Conservation (phyloP, 2,113 vertebrate genomes). For the Polypterus bichir region DNA sequence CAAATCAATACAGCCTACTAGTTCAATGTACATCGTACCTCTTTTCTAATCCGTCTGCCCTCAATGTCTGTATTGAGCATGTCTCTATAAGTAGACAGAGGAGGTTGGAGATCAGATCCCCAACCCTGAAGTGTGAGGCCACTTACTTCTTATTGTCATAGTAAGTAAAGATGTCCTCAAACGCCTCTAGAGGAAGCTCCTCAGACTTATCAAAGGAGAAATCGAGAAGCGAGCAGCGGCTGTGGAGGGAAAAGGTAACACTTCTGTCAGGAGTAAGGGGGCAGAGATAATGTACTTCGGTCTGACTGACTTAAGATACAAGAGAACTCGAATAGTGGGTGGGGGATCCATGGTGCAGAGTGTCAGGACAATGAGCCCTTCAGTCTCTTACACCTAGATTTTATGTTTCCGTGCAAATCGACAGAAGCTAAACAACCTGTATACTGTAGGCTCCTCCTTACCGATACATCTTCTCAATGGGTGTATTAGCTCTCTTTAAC, state of each 20-base stretch:
- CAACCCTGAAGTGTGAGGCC: constrained; percentile 23
- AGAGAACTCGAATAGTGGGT: too few relatives aligned
- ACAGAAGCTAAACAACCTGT: not conserved
- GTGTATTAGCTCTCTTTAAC: constrained; percentile 58
- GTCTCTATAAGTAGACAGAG: constrained; percentile 25
- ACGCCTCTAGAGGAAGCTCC: constrained; percentile 87
- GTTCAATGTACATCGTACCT: too few relatives aligned
- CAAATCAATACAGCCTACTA: too few relatives aligned
- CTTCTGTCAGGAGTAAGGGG: too few relatives aligned
- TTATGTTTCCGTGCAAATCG: not conserved
- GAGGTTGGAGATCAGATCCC: constrained; percentile 20
- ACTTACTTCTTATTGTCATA: constrained; percentile 98
- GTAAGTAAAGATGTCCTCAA: constrained; percentile 96
- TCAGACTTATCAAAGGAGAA: constrained; percentile 96
- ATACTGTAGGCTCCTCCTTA: constrained; percentile 41
- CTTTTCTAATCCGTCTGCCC: too few relatives aligned
- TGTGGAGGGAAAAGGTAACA: constrained; percentile 50
- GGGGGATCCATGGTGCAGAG: too few relatives aligned
- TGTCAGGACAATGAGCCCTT: too few relatives aligned
- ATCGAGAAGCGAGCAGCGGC: constrained; percentile 85
- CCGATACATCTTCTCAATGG: constrained; percentile 80
- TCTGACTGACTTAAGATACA: too few relatives aligned
- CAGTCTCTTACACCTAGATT: not conserved
- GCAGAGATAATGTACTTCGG: too few relatives aligned
- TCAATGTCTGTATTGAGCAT: constrained; percentile 2